These are phyloP conservation scores for Prolemur simus DNA, from an alignment of 2,113 vertebrate species.

Conservation along the genomic window DNA sequence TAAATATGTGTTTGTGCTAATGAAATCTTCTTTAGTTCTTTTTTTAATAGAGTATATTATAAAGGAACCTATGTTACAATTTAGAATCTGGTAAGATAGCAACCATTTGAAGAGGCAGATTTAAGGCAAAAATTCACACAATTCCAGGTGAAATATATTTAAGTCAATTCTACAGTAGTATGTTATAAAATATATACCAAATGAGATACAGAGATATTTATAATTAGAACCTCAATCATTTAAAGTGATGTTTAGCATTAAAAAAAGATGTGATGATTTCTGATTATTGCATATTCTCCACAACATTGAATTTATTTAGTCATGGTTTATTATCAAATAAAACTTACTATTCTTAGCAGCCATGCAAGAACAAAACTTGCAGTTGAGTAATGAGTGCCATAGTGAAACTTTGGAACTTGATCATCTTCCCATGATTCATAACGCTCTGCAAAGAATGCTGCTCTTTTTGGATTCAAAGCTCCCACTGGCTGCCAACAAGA, in stretches of 20 bases:
- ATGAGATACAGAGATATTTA: not conserved
- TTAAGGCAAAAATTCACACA: slow-evolving; percentile 5
- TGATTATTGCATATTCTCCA: not conserved
- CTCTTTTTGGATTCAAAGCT: slow-evolving; percentile 98
- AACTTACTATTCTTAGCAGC: slow-evolving; percentile 96
- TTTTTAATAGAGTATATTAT: slow-evolving; percentile 25
- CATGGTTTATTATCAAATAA: not conserved
- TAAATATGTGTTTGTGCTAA: slow-evolving; percentile 36
- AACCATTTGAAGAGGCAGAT: not conserved
- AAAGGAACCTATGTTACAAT: slow-evolving; percentile 59
- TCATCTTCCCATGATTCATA: slow-evolving; percentile 98
- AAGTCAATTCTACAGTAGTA: not conserved
- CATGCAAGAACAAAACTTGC: slow-evolving; percentile 96
- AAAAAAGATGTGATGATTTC: not conserved
- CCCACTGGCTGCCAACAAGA: slow-evolving; percentile 90
- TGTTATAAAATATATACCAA: not conserved
- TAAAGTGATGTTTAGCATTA: not conserved
- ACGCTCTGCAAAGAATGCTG: slow-evolving; percentile 95
- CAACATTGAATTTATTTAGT: not conserved
- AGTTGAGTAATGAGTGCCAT: slow-evolving; percentile 98
- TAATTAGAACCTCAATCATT: not conserved
- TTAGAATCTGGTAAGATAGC: not conserved
- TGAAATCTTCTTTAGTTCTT: slow-evolving; percentile 21
- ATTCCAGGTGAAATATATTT: slow-evolving; percentile 30
- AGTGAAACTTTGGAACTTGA: slow-evolving; percentile 98